A percentile compares a stretch with the other conserved stretches of the same genome.
These are phyloP conservation scores for Calliopsis andreniformis DNA, from an alignment of 1,140 invertebrate genomes.

Conservation along the genomic window DNA sequence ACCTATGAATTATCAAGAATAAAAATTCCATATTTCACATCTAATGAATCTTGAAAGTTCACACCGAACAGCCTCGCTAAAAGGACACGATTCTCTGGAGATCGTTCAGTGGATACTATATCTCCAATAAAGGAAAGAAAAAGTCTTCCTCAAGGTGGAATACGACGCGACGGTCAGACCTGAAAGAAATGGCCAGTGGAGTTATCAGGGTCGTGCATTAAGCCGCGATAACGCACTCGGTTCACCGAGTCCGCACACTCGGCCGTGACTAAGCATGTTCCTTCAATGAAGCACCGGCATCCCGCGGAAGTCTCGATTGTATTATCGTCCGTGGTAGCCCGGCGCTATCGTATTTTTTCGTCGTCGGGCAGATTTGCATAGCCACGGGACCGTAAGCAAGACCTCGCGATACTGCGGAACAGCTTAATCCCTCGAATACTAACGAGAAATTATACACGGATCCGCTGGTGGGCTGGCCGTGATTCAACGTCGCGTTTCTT, in stretches of 20 bases:
- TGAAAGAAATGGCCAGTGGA: conserved; percentile 3
- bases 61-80: too few relatives aligned
- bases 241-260: not conserved
- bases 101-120: not conserved
- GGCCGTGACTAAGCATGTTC: conserved; percentile 38
- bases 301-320: conserved; percentile 46
- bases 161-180: not conserved
- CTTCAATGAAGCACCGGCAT: conserved; percentile 37
- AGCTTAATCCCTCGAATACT: conserved; percentile 45
- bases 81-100: not conserved
- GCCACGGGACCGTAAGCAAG: conserved; percentile 40
- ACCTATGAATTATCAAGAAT: too few relatives aligned
- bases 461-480: not conserved
- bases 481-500: conserved; percentile 13
- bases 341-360: conserved; percentile 58
- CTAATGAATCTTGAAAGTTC: too few relatives aligned
- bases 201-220: not conserved
- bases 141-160: not conserved
- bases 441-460: conserved; percentile 44
- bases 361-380: conserved; percentile 52
- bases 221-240: conserved; percentile 23
- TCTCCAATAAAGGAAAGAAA: not conserved
- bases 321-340: conserved; percentile 56
- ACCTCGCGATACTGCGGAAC: conserved; percentile 41
- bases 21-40: too few relatives aligned